Base-by-base conservation (phyloP, 2,797 vertebrate genomes). In the Xiphophorus birchmanni region DNA sequence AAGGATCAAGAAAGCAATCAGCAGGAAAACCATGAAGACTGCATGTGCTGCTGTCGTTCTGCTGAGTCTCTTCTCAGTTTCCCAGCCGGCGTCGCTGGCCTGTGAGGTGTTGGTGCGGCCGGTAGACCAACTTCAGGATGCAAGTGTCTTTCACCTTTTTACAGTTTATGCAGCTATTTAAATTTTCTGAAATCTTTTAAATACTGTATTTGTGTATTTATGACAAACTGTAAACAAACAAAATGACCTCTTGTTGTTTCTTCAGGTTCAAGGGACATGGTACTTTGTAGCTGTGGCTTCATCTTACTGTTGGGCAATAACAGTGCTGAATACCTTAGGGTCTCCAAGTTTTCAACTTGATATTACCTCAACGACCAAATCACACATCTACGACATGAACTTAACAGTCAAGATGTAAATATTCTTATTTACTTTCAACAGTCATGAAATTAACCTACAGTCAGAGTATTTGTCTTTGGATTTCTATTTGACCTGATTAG, bases 241-340 rank as follows among this genome's bases (percentile, higher is more conserved):
- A 44, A n/a, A 71, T 44, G 0, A 69, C 11, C 17, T 52, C 12
- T 13, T 5, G 63, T 3, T 74, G 74, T 84, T 40, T 37, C 81
- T 86, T 47, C 80, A 93, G 92, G 0, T 91, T 0, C 0, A 23
- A 29, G 90, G 90, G 4, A 84, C 1, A 8, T 91, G 92, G 90
- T 29, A 89, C 40, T 0, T 63, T 4, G 78, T 89, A 29, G 85
- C 83, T 4, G 0, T 84, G 0, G 21, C 89, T 10, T 26, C 77
- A 0, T n/a, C 75, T 0, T 5, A 0, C n/a, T 90, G 85, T 54
- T 11, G 21, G 35, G 0, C 1, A 60, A 0, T 76, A 50, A 0
- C 15, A 3, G 0, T 80, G 1, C 0, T 88, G 0, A 71, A 48
- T 76, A 1, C 9, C 3, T 0, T 82, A 0, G 0, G 76, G 0